Evolutionary conservation across 2,888 invertebrate genomes (phyloP).

Genomic region (Trichopria drosophilae): DNA sequence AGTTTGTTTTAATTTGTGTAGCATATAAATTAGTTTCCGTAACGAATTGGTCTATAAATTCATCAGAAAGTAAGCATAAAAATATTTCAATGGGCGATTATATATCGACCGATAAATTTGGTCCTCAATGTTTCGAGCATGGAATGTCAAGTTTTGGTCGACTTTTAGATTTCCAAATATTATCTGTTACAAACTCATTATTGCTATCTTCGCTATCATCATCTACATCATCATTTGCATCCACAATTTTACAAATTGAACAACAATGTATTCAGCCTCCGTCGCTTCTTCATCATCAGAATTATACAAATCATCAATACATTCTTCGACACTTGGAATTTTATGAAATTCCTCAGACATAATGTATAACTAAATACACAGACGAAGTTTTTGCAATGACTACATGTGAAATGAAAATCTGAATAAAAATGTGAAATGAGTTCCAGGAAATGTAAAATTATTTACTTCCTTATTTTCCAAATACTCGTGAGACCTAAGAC

Average conservation of each 20-base stretch:
- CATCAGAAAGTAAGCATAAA: conserved; percentile 27
- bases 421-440: too few relatives aligned
- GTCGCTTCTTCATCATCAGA: conserved; percentile 1
- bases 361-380: too few relatives aligned
- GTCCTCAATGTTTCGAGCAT: conserved; percentile 4
- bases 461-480: too few relatives aligned
- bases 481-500: too few relatives aligned
- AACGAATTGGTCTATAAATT: conserved; percentile 30
- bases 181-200: conserved; percentile 9
- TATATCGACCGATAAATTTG: conserved; percentile 6
- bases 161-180: conserved; percentile 8
- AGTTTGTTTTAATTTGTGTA: conserved; percentile 20
- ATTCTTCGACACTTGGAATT: conserved; percentile 7
- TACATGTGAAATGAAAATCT: too few relatives aligned
- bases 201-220: conserved; percentile 1
- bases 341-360: conserved; percentile 1
- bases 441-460: too few relatives aligned
- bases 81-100: conserved; percentile 28
- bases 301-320: conserved; percentile 5
- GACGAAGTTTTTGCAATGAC: too few relatives aligned
- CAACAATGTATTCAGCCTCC: neutral
- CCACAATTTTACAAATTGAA: too few relatives aligned
- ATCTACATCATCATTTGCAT: too few relatives aligned
- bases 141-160: conserved; percentile 1
- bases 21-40: conserved; percentile 36